Percentiles rank a stretch among this genome's conserved stretches.
phyloP scores from a whole-genome alignment of 2,797 vertebrate genomes.

The Staurois parvus region DNA sequence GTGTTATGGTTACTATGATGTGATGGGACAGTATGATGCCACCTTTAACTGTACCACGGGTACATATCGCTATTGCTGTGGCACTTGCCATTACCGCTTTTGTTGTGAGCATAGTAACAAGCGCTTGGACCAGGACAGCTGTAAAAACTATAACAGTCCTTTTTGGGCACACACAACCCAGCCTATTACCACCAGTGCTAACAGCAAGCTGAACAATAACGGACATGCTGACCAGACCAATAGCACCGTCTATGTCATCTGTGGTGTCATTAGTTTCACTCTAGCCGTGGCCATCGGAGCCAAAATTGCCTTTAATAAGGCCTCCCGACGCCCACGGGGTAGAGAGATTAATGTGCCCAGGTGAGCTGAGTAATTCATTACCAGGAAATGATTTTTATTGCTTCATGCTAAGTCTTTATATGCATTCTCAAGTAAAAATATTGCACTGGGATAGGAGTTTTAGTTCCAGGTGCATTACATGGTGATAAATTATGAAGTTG shows the following conservation, averaged over 20 bases:
- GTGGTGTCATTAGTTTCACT: slow-evolving; percentile 90
- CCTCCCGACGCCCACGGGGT: slow-evolving; percentile 86
- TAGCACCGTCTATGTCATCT: slow-evolving; percentile 91
- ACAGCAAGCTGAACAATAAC: slow-evolving; percentile 64
- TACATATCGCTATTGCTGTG: slow-evolving; percentile 88
- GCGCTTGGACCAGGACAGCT: slow-evolving; percentile 86
- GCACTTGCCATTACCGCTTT: slow-evolving; percentile 92
- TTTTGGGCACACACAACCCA: slow-evolving; percentile 88
- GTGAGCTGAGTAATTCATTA: slow-evolving; percentile 69
- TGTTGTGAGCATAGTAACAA: slow-evolving; percentile 87
- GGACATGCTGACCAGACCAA: slow-evolving; percentile 82
- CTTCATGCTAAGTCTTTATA: background rate
- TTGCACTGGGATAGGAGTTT: background rate
- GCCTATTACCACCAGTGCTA: slow-evolving; percentile 71
- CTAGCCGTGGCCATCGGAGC: slow-evolving; percentile 88
- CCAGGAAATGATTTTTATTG: background rate
- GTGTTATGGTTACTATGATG: slow-evolving; percentile 91
- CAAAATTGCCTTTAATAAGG: slow-evolving; percentile 92
- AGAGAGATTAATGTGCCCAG: slow-evolving; percentile 92
- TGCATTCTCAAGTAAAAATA: background rate
- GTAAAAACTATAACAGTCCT: slow-evolving; percentile 87
- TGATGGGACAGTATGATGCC: slow-evolving; percentile 91
- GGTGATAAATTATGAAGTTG: background rate
- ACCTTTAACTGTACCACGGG: slow-evolving; percentile 93
- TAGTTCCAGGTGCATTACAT: background rate